phyloP scores from a whole-genome alignment of 2,888 invertebrate genomes.

The Heliconius charithonia region DNA sequence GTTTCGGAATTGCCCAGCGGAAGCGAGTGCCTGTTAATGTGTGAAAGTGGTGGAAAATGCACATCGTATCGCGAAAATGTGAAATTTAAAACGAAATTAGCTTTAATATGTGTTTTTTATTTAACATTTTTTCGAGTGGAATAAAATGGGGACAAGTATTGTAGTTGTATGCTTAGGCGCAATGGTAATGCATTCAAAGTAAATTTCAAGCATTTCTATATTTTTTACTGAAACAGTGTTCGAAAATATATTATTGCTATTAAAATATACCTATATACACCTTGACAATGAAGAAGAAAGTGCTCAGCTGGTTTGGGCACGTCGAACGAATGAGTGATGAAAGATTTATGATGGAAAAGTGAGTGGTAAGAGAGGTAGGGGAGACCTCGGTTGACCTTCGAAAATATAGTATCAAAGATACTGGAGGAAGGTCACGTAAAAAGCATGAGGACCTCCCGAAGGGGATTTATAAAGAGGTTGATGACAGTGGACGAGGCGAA shows the following conservation, averaged over 20 bases:
- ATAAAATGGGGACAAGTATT: slow-evolving; percentile 1
- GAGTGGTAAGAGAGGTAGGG: too few relatives aligned
- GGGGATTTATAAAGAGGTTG: too few relatives aligned
- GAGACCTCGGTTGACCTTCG: too few relatives aligned
- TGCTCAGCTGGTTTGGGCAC: too few relatives aligned
- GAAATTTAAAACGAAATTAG: slow-evolving; percentile 20
- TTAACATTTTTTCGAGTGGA: neutral
- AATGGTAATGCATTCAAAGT: neutral
- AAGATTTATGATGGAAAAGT: too few relatives aligned
- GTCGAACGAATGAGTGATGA: too few relatives aligned
- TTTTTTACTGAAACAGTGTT: neutral
- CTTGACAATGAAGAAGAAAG: too few relatives aligned
- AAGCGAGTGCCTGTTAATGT: slow-evolving; percentile 19
- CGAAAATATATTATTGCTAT: neutral
- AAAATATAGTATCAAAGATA: too few relatives aligned
- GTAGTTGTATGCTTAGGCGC: neutral
- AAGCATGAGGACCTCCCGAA: too few relatives aligned
- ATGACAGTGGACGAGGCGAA: too few relatives aligned
- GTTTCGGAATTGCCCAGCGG: slow-evolving; percentile 3
- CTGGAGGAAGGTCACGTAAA: too few relatives aligned
- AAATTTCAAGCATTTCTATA: neutral
- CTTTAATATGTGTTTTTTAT: neutral
- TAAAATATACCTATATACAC: too few relatives aligned
- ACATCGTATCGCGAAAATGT: slow-evolving; percentile 14
- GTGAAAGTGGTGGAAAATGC: slow-evolving; percentile 15